phyloP scores from a whole-genome alignment of 2,888 invertebrate genomes.

The Isotomurus palustris region DNA sequence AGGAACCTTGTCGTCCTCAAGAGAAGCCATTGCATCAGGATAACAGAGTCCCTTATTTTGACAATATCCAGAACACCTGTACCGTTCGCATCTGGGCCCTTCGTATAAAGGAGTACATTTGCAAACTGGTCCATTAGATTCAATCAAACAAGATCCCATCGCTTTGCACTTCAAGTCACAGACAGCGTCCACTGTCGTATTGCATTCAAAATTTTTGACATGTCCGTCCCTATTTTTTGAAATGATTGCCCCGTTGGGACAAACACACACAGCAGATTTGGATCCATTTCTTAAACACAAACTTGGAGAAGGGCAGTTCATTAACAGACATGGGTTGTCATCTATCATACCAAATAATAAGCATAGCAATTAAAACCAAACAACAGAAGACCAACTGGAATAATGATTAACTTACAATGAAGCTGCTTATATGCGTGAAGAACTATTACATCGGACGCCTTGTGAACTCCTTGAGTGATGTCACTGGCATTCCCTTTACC shows the following conservation, averaged over 20 bases:
- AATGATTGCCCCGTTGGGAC: constrained; percentile 37
- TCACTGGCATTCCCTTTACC: constrained; percentile 56
- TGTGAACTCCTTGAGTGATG: constrained; percentile 52
- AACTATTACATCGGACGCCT: constrained; percentile 63
- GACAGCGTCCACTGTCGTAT: constrained; percentile 11
- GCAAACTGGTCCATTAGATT: constrained; percentile 57
- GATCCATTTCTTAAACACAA: constrained; percentile 44
- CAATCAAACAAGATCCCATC: constrained; percentile 25
- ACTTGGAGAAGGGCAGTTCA: constrained; percentile 48
- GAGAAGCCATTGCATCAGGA: constrained; percentile 47
- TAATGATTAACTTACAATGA: constrained; percentile 2
- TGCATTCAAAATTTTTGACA: constrained; percentile 28
- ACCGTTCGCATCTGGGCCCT: constrained; percentile 64
- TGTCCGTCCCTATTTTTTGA: constrained; percentile 6
- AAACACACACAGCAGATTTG: constrained; percentile 38
- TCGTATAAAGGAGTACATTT: constrained; percentile 61
- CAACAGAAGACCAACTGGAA: too few relatives aligned
- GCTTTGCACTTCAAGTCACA: constrained; percentile 30
- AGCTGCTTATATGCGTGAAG: constrained; percentile 62
- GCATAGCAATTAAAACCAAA: too few relatives aligned
- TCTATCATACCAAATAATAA: too few relatives aligned
- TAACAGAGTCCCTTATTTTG: constrained; percentile 56
- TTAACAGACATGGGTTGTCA: constrained; percentile 56
- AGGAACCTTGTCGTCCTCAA: constrained; percentile 44
- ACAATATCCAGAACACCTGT: constrained; percentile 65